phyloP scores from a whole-genome alignment of 2,888 invertebrate genomes.

The Athalia rosae region DNA sequence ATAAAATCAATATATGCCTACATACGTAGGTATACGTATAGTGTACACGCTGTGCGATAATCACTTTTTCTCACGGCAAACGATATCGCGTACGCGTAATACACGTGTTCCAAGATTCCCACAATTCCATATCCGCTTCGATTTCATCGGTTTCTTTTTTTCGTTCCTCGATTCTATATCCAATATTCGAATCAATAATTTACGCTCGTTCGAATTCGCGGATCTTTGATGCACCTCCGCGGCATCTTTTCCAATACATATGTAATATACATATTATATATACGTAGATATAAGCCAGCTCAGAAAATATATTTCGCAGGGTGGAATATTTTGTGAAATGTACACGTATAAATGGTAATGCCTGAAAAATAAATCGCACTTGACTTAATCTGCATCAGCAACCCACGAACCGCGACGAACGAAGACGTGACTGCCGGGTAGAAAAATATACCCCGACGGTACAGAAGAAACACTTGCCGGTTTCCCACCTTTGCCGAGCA shows the following conservation, averaged over 20 bases:
- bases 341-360: no score
- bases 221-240: constrained; percentile 24
- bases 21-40: no score
- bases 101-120: no score
- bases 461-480: constrained; percentile 22
- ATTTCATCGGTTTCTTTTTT: no score
- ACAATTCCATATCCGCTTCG: no score
- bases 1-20: neutral
- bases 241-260: no score
- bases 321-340: no score
- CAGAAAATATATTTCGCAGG: neutral
- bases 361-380: no score
- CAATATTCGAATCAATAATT: constrained; percentile 12
- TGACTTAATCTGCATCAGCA: neutral
- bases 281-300: constrained; percentile 34
- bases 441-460: neutral
- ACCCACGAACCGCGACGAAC: neutral
- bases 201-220: constrained; percentile 41
- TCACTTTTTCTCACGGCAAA: no score
- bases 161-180: neutral
- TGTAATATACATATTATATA: no score
- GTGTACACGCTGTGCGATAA: no score
- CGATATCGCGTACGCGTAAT: no score
- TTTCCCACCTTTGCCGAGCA: constrained; percentile 12
- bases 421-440: neutral